Percentiles rank a stretch among this genome's conserved stretches.
Conservation (phyloP, 2,888 invertebrate species). For the Liodrosophila aerea region DNA sequence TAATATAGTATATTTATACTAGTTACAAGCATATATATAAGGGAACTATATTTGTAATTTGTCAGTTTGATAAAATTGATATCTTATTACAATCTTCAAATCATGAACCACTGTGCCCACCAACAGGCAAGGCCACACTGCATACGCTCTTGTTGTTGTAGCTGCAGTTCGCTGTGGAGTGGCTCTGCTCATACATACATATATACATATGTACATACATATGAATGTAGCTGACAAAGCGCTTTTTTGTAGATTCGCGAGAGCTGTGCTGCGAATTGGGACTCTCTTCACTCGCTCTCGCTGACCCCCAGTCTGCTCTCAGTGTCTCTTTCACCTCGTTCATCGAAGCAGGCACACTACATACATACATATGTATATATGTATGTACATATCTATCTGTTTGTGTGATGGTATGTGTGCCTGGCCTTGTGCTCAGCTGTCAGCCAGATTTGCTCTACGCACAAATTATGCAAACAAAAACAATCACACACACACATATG, state of each 20-base stretch:
- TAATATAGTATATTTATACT: no score
- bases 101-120: slow-evolving; percentile 34
- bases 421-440: slow-evolving; percentile 48
- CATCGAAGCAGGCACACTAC: no score
- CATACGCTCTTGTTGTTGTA: slow-evolving; percentile 14
- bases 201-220: background rate
- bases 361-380: no score
- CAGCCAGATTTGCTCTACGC: slow-evolving; percentile 34
- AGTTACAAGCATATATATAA: no score
- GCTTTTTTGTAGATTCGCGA: slow-evolving; percentile 6
- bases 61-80: no score
- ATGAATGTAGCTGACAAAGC: slow-evolving; percentile 9
- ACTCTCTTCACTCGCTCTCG: background rate
- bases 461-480: slow-evolving; percentile 29
- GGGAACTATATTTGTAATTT: no score
- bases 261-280: background rate
- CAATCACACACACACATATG: slow-evolving; percentile 10
- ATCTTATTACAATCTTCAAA: no score
- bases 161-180: slow-evolving; percentile 23
- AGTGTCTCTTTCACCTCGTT: no score
- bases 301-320: background rate
- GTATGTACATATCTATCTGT: no score
- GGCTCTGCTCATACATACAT: slow-evolving; percentile 18
- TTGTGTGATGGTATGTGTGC: background rate
- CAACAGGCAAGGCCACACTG: slow-evolving; percentile 36